phyloP scores from a whole-genome alignment of 2,113 vertebrate genomes.

The Archilochus colubris region DNA sequence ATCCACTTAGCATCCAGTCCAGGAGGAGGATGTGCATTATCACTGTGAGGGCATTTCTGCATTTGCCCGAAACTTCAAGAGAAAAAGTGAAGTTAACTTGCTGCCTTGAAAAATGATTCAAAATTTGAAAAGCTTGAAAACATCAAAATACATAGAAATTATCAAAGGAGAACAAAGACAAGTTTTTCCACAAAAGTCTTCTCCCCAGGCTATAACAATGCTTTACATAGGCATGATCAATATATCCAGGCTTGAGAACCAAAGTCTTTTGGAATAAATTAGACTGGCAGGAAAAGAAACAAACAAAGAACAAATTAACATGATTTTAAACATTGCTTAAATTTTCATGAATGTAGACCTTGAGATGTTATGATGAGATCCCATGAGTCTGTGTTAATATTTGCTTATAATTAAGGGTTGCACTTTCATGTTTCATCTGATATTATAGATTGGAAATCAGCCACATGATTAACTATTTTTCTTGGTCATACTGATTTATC shows the following conservation, averaged over 20 bases:
- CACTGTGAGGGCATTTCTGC: conserved; percentile 37
- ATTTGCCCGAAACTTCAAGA: conserved; percentile 54
- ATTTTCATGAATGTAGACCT: conserved; percentile 86
- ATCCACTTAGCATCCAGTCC: conserved; percentile 8
- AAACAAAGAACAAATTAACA: conserved; percentile 87
- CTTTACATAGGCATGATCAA: conserved; percentile 76
- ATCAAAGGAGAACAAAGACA: conserved; percentile 83
- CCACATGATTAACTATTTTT: conserved; percentile 59
- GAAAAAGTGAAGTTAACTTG: conserved; percentile 45
- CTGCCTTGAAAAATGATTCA: conserved; percentile 67
- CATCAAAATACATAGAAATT: conserved; percentile 78
- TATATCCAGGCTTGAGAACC: conserved; percentile 80
- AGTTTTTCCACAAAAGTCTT: conserved; percentile 78
- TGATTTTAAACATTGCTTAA: conserved; percentile 85
- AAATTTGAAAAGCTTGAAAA: conserved; percentile 74
- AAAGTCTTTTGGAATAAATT: conserved; percentile 84
- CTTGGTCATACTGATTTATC: conserved; percentile 57
- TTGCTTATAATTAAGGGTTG: conserved; percentile 82
- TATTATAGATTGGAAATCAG: conserved; percentile 78
- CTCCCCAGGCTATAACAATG: conserved; percentile 80
- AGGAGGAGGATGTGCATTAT: conserved; percentile 16
- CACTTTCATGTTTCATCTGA: conserved; percentile 82
- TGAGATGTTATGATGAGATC: conserved; percentile 84
- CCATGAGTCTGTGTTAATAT: conserved; percentile 81
- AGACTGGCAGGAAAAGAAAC: conserved; percentile 80